These are phyloP conservation scores for Puma concolor DNA, from an alignment of 2,113 vertebrate genomes.

Conservation along the genomic window DNA sequence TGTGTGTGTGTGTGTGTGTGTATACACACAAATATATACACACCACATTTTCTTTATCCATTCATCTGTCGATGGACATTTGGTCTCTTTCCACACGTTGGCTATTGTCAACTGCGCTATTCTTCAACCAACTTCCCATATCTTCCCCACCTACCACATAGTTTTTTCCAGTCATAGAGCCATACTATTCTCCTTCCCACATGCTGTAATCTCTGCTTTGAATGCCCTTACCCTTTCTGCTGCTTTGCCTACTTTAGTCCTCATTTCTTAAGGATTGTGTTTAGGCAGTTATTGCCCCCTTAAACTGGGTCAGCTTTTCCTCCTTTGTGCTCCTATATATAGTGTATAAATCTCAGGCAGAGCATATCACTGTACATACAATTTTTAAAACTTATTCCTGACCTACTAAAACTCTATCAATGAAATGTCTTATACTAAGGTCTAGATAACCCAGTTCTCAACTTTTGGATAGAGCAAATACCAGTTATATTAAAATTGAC, in stretches of 20 bases:
- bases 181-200: neutral
- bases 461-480: neutral
- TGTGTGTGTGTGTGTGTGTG: too few relatives aligned
- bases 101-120: too few relatives aligned
- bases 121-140: neutral
- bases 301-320: neutral
- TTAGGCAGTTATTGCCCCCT: neutral
- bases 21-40: too few relatives aligned
- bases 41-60: too few relatives aligned
- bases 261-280: neutral
- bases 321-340: neutral
- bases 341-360: neutral
- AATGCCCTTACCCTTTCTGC: neutral
- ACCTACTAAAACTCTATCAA: neutral
- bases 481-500: neutral
- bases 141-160: neutral
- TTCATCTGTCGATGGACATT: too few relatives aligned
- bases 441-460: neutral
- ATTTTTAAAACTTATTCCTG: neutral
- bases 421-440: neutral
- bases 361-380: neutral
- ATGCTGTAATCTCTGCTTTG: fast-evolving
- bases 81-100: too few relatives aligned
- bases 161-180: neutral
- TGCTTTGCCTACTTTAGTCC: neutral